A percentile compares a stretch with the other conserved stretches of the same genome.
These are phyloP conservation scores for Hypomecis atomaria DNA, from an alignment of 2,888 invertebrate species.

Conservation along the genomic window DNA sequence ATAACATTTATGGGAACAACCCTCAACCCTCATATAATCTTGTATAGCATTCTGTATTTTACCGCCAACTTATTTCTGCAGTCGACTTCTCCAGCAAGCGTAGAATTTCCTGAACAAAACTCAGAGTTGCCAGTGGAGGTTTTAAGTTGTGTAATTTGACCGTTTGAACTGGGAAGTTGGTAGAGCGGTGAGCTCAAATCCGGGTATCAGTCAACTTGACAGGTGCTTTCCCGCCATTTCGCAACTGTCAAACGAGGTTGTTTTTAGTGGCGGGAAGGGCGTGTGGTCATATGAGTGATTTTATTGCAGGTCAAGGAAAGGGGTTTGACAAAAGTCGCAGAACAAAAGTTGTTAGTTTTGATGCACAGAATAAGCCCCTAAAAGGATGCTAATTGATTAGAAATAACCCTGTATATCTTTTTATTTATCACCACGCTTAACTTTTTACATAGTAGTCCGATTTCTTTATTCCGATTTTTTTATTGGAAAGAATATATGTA, in stretches of 20 bases:
- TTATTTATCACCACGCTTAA: too few relatives aligned
- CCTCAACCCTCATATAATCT: conserved; percentile 67
- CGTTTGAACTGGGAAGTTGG: not conserved
- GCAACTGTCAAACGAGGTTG: conserved; percentile 68
- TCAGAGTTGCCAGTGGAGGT: not conserved
- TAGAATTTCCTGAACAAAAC: not conserved
- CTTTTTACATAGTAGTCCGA: too few relatives aligned
- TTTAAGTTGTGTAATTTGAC: not conserved
- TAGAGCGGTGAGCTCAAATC: conserved; percentile 63
- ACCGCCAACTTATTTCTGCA: not conserved
- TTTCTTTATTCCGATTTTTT: too few relatives aligned
- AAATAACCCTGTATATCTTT: too few relatives aligned
- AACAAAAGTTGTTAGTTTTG: too few relatives aligned
- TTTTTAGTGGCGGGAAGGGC: conserved; percentile 54
- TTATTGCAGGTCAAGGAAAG: not conserved
- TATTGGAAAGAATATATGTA: too few relatives aligned
- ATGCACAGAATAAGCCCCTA: too few relatives aligned
- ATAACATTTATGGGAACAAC: conserved; percentile 66
- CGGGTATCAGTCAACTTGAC: conserved; percentile 69
- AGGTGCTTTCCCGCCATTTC: conserved; percentile 67
- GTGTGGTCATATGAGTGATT: conserved; percentile 17
- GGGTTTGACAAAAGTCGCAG: too few relatives aligned
- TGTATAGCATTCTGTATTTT: conserved; percentile 52
- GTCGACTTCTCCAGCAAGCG: not conserved
- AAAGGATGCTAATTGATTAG: too few relatives aligned